Base-by-base conservation (phyloP, 1,140 invertebrate species). In the Episyrphus balteatus region DNA sequence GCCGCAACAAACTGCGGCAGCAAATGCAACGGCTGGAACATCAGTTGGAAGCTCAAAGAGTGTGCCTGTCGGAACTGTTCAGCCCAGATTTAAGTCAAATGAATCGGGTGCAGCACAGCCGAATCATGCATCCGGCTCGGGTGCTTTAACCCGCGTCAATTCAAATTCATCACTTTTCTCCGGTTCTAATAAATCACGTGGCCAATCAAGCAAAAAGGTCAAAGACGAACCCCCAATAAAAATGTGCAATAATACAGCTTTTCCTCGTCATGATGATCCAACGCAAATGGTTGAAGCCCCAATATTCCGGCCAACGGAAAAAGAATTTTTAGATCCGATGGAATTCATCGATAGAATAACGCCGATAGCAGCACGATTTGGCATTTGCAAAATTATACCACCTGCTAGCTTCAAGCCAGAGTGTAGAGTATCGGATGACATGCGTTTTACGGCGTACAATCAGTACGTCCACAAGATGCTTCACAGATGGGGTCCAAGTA, bases 391-490 rank as follows among this genome's bases (percentile, higher is more conserved):
- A 57, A 86, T 95, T 33, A 81, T 95, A 30, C 88, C 92, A n/a
- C 92, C 92, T 1, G 60, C 74, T 7, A 82, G 75, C 59, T 95
- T 93, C 60, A 88, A 88, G 73, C 86, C 90, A 1, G 85, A 91
- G 57, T 93, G 90, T 59, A 84, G 86, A 59, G 81, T 94, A 1
- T 79, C 80, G 33, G 87, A 86, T 59, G 84, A 85, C 57, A 87
- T 90, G 79, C 71, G 84, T 44, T 96, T 95, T 59, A 88, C 84
- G 0, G 87, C 87, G 1, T 86, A 91, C 46, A 91, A 92, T 68
- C 92, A 96, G 59, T 93, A 93, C 55, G 80, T 94, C 17, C 84
- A 92, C 58, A 88, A 89, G 54, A 84, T 96, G 81, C 76, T 86
- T 51, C 78, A 85, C 53, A 77, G 92, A 5, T 95, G 90, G 89